Evolutionary conservation across 2,113 vertebrate genomes (phyloP).

Genomic region (Erythrocercus mccallii): DNA sequence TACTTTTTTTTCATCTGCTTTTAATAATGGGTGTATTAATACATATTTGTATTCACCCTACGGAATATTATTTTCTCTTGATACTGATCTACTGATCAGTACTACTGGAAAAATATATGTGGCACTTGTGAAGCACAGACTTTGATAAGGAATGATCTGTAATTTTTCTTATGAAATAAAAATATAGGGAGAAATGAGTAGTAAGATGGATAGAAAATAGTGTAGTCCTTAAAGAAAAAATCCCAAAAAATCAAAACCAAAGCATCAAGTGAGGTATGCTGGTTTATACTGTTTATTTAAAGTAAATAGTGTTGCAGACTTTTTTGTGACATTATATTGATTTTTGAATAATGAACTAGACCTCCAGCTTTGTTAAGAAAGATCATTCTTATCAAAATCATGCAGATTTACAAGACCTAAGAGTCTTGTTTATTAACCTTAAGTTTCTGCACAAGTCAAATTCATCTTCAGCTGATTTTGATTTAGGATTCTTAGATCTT

Average conservation of each 20-base stretch:
- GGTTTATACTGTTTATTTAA: not conserved
- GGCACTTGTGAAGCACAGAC: not conserved
- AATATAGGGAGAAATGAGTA: not conserved
- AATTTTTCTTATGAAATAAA: not conserved
- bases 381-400: not conserved
- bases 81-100: not conserved
- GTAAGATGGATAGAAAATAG: not conserved
- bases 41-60: not conserved
- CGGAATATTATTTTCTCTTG: not conserved
- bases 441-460: not conserved
- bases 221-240: not conserved
- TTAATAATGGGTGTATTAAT: not conserved
- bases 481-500: not conserved
- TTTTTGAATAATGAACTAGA: not conserved
- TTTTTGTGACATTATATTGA: not conserved
- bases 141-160: not conserved
- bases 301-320: not conserved
- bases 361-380: not conserved
- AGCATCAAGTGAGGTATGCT: not conserved
- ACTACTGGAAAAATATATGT: not conserved
- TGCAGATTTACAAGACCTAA: not conserved
- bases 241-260: fast-evolving
- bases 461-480: not conserved
- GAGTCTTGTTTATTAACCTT: not conserved
- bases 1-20: not conserved